These are phyloP conservation scores for Brachionus angularis DNA, from an alignment of 1,140 invertebrate species.

Conservation along the genomic window DNA sequence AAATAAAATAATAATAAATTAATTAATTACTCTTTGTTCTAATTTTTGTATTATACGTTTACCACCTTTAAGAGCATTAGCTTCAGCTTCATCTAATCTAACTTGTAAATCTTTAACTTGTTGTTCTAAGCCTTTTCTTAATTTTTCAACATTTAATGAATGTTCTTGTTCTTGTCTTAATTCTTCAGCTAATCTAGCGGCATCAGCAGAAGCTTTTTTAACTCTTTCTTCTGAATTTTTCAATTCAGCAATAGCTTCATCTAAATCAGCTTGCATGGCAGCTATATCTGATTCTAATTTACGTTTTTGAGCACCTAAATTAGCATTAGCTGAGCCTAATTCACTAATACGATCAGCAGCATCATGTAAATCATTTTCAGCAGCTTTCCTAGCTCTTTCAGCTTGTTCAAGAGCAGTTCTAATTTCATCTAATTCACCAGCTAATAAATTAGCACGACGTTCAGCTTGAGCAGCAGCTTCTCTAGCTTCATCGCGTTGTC, in stretches of 20 bases:
- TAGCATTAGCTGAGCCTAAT: slow-evolving; percentile 81
- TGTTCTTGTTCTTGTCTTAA: slow-evolving; percentile 94
- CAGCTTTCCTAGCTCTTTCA: slow-evolving; percentile 88
- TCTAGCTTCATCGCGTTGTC: slow-evolving; percentile 88
- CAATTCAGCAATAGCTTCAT: slow-evolving; percentile 64
- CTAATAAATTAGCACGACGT: slow-evolving; percentile 84
- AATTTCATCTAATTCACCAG: slow-evolving; percentile 92
- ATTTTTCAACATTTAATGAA: slow-evolving; percentile 91
- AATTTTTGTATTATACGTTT: slow-evolving; percentile 70
- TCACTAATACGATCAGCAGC: slow-evolving; percentile 95
- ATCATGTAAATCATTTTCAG: slow-evolving; percentile 90
- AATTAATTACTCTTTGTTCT: slow-evolving; percentile 58
- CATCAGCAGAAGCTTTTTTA: slow-evolving; percentile 80
- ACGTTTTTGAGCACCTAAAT: slow-evolving; percentile 87
- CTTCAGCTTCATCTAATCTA: slow-evolving; percentile 89
- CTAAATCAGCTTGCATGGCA: slow-evolving; percentile 74
- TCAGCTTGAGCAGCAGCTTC: slow-evolving; percentile 93
- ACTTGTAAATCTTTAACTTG: slow-evolving; percentile 97
- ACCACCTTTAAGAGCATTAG: slow-evolving; percentile 92
- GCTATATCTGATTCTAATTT: slow-evolving; percentile 95
- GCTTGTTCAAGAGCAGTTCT: slow-evolving; percentile 84
- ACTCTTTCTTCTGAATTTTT: slow-evolving; percentile 94
- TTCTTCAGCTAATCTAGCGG: slow-evolving; percentile 91
- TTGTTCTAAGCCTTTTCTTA: slow-evolving; percentile 89
- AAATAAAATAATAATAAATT: neutral